These are phyloP conservation scores for Electrophaes corylata DNA, from an alignment of 2,888 invertebrate species.

Conservation along the genomic window DNA sequence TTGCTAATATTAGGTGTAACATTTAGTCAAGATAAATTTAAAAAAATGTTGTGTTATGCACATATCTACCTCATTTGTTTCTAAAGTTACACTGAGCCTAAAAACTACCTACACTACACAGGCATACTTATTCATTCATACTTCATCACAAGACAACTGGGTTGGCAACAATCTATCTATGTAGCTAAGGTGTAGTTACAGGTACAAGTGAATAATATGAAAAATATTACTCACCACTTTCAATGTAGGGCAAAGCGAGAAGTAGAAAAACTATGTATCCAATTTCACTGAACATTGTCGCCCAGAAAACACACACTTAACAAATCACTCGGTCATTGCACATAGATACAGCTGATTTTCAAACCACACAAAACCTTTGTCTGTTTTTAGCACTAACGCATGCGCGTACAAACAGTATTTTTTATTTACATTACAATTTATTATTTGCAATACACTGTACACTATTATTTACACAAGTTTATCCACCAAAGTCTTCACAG, in stretches of 20 bases:
- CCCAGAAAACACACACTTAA: slow-evolving; percentile 73
- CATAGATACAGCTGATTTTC: slow-evolving; percentile 84
- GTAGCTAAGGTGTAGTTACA: too few relatives aligned
- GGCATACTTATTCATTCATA: slow-evolving; percentile 24
- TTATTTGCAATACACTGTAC: slow-evolving; percentile 55
- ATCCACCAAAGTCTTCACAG: slow-evolving; percentile 51
- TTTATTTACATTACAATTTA: slow-evolving; percentile 79
- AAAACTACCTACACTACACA: not conserved
- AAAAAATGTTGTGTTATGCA: too few relatives aligned
- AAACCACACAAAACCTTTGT: slow-evolving; percentile 86
- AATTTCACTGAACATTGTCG: slow-evolving; percentile 86
- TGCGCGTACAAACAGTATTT: slow-evolving; percentile 82
- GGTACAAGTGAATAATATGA: slow-evolving; percentile 4
- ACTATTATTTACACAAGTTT: slow-evolving; percentile 47
- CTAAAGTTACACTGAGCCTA: too few relatives aligned
- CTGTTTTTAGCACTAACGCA: slow-evolving; percentile 83
- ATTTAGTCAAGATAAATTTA: too few relatives aligned
- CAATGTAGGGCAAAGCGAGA: slow-evolving; percentile 87
- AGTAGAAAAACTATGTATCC: slow-evolving; percentile 88
- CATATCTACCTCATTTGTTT: too few relatives aligned
- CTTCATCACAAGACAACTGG: slow-evolving; percentile 30
- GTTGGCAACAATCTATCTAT: slow-evolving; percentile 41
- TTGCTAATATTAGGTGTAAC: too few relatives aligned
- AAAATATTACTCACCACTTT: slow-evolving; percentile 85
- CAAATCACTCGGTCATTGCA: slow-evolving; percentile 83